Conservation (phyloP, 2,888 invertebrate species). For the Nephrocerus scutellatus region DNA sequence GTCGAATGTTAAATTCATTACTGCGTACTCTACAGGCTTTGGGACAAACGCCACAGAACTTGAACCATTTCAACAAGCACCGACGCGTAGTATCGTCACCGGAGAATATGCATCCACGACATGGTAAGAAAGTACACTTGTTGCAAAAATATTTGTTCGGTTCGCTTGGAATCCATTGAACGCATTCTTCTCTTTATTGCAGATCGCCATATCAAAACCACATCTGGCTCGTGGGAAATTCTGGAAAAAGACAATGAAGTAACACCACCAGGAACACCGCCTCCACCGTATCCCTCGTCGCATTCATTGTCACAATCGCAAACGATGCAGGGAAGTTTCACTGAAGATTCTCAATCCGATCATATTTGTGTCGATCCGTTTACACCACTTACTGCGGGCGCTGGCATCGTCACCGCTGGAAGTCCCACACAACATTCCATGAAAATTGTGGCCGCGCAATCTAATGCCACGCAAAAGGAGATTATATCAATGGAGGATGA, state of each 20-base stretch:
- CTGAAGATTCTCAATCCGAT: slow-evolving; percentile 10
- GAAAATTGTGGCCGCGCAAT: slow-evolving; percentile 41
- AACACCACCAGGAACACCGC: slow-evolving; percentile 83
- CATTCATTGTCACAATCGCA: slow-evolving; percentile 24
- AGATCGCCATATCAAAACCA: slow-evolving; percentile 44
- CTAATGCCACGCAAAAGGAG: slow-evolving; percentile 56
- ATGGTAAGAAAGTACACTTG: slow-evolving; percentile 42
- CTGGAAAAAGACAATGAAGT: slow-evolving; percentile 46
- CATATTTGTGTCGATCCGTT: slow-evolving; percentile 26
- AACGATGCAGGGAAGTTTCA: slow-evolving; percentile 19
- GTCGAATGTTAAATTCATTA: slow-evolving; percentile 1
- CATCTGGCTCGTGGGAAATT: slow-evolving; percentile 47
- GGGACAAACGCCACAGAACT: slow-evolving; percentile 43
- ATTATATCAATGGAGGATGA: slow-evolving; percentile 96
- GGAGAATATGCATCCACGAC: slow-evolving; percentile 44
- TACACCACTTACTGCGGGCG: slow-evolving; percentile 28
- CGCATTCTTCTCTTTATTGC: neutral
- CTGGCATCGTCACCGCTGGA: slow-evolving; percentile 21
- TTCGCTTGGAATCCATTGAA: neutral
- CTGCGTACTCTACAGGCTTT: slow-evolving; percentile 33
- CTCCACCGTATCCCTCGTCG: slow-evolving; percentile 65
- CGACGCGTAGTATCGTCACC: slow-evolving; percentile 47
- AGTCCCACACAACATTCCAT: slow-evolving; percentile 34
- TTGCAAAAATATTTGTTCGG: neutral
- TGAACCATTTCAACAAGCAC: slow-evolving; percentile 42